A percentile compares a stretch with the other conserved stretches of the same genome.
phyloP scores from a whole-genome alignment of 1,140 invertebrate species.

The Holotrichia oblita region DNA sequence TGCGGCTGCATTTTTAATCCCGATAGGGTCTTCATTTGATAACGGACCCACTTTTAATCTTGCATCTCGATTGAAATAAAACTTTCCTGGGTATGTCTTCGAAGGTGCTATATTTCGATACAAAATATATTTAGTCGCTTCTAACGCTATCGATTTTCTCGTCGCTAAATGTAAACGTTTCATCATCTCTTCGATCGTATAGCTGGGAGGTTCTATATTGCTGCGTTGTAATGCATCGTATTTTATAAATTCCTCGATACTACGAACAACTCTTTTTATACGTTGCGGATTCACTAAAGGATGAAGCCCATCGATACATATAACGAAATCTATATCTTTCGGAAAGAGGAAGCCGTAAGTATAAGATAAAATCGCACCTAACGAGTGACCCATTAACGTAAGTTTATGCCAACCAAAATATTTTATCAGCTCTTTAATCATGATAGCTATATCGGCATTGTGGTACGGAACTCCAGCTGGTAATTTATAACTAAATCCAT shows the following conservation, averaged over 20 bases:
- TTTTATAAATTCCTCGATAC: conserved; percentile 63
- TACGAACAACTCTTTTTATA: conserved; percentile 54
- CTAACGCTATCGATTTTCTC: conserved; percentile 64
- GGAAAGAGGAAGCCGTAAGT: conserved; percentile 69
- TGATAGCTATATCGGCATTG: conserved; percentile 20
- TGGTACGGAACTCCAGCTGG: conserved; percentile 71
- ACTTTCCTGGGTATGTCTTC: conserved; percentile 58
- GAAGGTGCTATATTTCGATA: conserved; percentile 65
- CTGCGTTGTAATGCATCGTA: conserved; percentile 60
- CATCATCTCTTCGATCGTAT: conserved; percentile 67
- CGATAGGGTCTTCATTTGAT: conserved; percentile 44
- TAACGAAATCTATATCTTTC: conserved; percentile 68
- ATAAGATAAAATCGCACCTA: conserved; percentile 70
- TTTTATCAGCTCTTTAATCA: conserved; percentile 24
- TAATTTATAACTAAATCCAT: conserved; percentile 74
- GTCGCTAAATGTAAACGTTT: conserved; percentile 65
- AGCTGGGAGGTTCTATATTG: conserved; percentile 65
- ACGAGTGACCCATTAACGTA: conserved; percentile 64
- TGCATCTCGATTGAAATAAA: conserved; percentile 40
- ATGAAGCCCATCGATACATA: conserved; percentile 71
- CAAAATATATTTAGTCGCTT: conserved; percentile 66
- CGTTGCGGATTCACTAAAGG: conserved; percentile 56
- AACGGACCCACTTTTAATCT: conserved; percentile 40
- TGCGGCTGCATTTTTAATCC: conserved; percentile 60
- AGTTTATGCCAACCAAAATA: conserved; percentile 38